Evolutionary conservation across 2,113 vertebrate species (phyloP), one percentile per base, ranked within the genome.

Genomic region (Ammodramus savannarum): DNA sequence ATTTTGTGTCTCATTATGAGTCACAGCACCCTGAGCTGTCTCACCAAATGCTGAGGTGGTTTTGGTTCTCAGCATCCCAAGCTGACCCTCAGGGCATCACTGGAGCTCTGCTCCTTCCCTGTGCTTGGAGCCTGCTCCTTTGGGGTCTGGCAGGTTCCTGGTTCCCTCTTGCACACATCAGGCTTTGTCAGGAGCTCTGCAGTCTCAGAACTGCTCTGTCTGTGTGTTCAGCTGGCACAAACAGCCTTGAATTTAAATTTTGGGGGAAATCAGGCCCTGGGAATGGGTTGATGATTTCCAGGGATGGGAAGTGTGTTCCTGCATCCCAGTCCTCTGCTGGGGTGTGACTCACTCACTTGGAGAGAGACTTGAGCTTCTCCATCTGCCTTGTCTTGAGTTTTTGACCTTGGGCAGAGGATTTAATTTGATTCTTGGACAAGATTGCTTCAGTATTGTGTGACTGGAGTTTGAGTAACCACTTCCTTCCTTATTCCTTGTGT

Each of bases 271-370:
- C 3, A 5, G 49, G 6, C 6, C 0, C 5, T n/a, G 43, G 38
- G 63, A 78, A 31, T 21, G 15, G 1, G 20, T 66, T 44, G 11
- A 23, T 84, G 3, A 0, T 29, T 71, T 22, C 14, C 1, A 58
- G 65, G 15, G 16, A 10, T 61, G 44, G 44, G 31, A 51, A 13
- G 3, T 7, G 38, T 16, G 21, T 66, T 26, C 49, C 39, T 81
- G 32, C 32, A 13, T 1, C 21, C 31, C 39, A 27, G 11, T 12
- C 9, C 22, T 62, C 52, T 55, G 41, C 43, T 48, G 69, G 65
- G 27, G 1, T 0, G 0, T 16, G 55, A 31, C 34, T 86, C 5
- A 1, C 9, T 66, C 0, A 0, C 22, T 39, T 69, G 63, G 38
- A 52, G 61, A n/a, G n/a, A 75, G 12, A 20, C 17, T 31, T 31